Evolutionary conservation across 2,797 vertebrate genomes (phyloP).

Genomic region (Hypotaenidia okinawae): DNA sequence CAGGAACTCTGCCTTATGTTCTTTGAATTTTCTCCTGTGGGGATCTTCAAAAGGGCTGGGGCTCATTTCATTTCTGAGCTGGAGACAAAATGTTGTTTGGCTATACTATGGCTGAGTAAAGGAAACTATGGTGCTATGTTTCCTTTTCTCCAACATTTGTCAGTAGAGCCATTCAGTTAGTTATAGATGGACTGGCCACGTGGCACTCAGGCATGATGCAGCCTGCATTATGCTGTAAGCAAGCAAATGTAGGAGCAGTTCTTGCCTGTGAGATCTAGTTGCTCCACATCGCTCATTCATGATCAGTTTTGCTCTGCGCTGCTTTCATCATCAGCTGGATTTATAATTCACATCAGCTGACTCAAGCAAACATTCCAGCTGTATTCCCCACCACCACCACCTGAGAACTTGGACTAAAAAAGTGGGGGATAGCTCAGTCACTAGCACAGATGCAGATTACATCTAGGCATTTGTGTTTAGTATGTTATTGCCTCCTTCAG

Average conservation of each 20-base stretch:
- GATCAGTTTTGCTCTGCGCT: not conserved
- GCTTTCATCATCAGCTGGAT: not conserved
- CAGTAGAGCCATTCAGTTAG: not conserved
- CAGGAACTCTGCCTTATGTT: not conserved
- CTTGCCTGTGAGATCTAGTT: not conserved
- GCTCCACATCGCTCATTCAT: not conserved
- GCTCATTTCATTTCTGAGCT: not conserved
- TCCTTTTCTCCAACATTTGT: not conserved
- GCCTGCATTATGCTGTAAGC: not conserved
- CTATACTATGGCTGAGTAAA: not conserved
- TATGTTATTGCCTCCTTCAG: not conserved
- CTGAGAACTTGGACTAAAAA: not conserved
- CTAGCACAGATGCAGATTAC: not conserved
- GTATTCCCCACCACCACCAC: accelerated
- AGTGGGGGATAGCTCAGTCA: not conserved
- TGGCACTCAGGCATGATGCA: not conserved
- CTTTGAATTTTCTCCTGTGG: not conserved
- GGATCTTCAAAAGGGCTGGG: not conserved
- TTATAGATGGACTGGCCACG: not conserved
- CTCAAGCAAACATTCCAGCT: not conserved
- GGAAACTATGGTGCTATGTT: not conserved
- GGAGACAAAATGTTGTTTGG: accelerated
- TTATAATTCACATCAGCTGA: not conserved
- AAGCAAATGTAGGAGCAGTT: not conserved
- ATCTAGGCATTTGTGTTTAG: not conserved